Percentiles rank a stretch among this genome's conserved stretches.
Evolutionary conservation across 2,113 vertebrate genomes (phyloP).

Genomic region (Phocoena sinus): DNA sequence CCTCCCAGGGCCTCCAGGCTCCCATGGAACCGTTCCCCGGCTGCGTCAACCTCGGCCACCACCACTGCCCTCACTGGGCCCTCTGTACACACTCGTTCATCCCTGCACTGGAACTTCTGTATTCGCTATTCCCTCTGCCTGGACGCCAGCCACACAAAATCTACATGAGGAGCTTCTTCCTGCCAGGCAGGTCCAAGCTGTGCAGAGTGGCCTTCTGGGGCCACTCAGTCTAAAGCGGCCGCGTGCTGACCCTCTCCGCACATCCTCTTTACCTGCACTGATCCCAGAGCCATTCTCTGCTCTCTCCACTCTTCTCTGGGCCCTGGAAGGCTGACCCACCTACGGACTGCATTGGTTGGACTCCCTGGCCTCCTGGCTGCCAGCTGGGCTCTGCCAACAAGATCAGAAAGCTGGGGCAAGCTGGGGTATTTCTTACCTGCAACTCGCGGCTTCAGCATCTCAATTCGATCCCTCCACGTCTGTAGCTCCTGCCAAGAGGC

Average conservation of each 20-base stretch:
- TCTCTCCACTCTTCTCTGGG: background rate
- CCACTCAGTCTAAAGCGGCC: background rate
- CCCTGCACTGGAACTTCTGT: rapidly evolving
- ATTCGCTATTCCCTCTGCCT: background rate
- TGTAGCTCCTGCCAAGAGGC: background rate
- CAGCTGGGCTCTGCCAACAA: background rate
- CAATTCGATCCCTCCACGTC: background rate
- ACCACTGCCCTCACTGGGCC: rapidly evolving
- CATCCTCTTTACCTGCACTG: background rate
- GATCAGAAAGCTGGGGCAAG: background rate
- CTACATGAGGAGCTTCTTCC: background rate
- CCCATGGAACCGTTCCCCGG: background rate
- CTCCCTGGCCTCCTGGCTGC: background rate
- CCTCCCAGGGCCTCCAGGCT: background rate
- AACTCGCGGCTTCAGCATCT: background rate
- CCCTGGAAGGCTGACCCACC: background rate
- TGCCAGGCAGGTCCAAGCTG: background rate
- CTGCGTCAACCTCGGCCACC: background rate
- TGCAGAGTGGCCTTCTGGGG: background rate
- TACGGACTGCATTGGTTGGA: background rate
- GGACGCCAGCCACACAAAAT: background rate
- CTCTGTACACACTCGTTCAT: rapidly evolving
- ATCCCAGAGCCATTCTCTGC: background rate
- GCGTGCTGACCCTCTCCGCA: background rate
- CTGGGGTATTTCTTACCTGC: background rate